Percentiles rank a stretch among this genome's conserved stretches.
These are phyloP conservation scores for Pterostichus madidus DNA, from an alignment of 2,888 invertebrate genomes.

Conservation along the genomic window DNA sequence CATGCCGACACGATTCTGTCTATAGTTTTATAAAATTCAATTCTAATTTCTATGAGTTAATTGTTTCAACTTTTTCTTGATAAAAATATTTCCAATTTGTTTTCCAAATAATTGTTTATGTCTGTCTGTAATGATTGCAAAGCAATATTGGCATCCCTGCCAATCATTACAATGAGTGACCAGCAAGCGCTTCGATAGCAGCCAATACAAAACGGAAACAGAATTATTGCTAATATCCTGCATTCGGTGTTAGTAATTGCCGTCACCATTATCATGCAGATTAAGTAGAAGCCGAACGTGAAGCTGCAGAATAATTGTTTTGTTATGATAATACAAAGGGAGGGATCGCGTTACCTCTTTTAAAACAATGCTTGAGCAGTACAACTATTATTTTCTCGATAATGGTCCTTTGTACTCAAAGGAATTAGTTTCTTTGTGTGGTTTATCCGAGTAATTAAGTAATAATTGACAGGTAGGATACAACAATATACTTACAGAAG, in stretches of 20 bases:
- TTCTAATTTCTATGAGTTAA: no score
- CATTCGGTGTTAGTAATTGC: constrained; percentile 38
- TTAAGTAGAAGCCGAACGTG: constrained; percentile 6
- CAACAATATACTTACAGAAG: no score
- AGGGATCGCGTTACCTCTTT: background rate
- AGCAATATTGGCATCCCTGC: background rate
- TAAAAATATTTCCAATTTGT: no score
- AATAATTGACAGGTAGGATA: background rate
- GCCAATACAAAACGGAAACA: constrained; percentile 37
- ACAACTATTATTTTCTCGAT: constrained; percentile 10
- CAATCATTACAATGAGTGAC: constrained; percentile 27
- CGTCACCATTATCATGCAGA: constrained; percentile 26
- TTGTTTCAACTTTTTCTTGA: no score
- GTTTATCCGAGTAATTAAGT: background rate
- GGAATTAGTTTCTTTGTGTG: constrained; percentile 11
- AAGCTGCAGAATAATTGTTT: constrained; percentile 21
- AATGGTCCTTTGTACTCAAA: constrained; percentile 10
- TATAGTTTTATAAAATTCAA: no score
- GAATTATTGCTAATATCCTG: constrained; percentile 53
- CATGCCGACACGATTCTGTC: no score
- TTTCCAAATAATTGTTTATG: no score
- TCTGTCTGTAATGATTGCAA: no score
- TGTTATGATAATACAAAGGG: constrained; percentile 8
- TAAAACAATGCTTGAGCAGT: constrained; percentile 10
- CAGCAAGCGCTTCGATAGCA: background rate